Evolutionary conservation across 2,797 vertebrate species (phyloP), one percentile per base, ranked within the genome.

Genomic region (Microchirus variegatus): DNA sequence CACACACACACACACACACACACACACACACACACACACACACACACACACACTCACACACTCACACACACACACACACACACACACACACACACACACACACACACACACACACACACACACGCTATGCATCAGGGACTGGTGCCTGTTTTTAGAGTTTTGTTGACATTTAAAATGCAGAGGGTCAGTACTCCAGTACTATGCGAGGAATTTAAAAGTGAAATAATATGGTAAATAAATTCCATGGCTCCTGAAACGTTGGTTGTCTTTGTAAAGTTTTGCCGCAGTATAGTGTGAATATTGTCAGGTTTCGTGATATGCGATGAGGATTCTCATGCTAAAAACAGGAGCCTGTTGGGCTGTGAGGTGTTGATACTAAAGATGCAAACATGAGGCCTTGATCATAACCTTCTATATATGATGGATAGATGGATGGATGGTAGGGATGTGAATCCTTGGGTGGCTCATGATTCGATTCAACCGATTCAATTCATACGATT

Each of bases 101-200:
- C 73, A 73, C 63, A 78, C 73, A 68, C 62, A 71, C 62, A 55
- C 62, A 11, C 73, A 73, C 63, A 80, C 75, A 68, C 62, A 71
- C 62, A 55, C 62, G 10, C 53, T 54, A 54, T 67, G 61, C 53
- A 58, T 63, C 72, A 75, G 55, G 70, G 64, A 76, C 85, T 76
- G 81, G 85, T 69, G 56, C 65, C 46, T 70, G 81, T 70, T 65
- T 61, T 54, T 48, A 76, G 71, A 82, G 86, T 82, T 83, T 16
- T 71, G 73, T 85, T 90, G 85, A 86, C 81, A 68, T 85, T 77
- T 70, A 63, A 78, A 87, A 89, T 71, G 70, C 81, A 22, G 3
- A 22, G 57, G 67, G 76, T 79, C 77, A 70, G 82, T 51, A 5
- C 22, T 22, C 22, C 22, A n/a, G n/a, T n/a, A n/a, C n/a, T n/a